Evolutionary conservation across 2,888 invertebrate species (phyloP), one percentile per base, ranked within the genome.

Genomic region (Deilephila porcellus): DNA sequence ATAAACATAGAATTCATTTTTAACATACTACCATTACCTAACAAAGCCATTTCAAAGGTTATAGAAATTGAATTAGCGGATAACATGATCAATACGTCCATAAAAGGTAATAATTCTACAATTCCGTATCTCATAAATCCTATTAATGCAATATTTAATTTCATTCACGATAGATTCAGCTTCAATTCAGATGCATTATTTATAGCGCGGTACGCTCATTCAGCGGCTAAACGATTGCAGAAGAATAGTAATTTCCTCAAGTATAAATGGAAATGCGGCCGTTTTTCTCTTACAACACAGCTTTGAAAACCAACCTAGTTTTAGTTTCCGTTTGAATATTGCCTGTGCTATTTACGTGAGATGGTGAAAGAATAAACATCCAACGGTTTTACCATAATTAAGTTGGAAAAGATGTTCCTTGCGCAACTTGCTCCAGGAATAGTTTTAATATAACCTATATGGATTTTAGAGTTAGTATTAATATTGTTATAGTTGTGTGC

Each of bases 241-340:
- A 72, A 80, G 80, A 84, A 84, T 77, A 82, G 84, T 84, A 83
- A 85, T 85, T 85, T 84, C 82, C 80, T 81, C 75, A 67, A 74
- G 73, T 75, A 59, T 74, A 74, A 76, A 74, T 76, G 75, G 74
- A 74, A 71, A 73, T 53, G 62, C 73, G 76, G 78, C 77, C 78
- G 79, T 78, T 76, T 73, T 52, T 80, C 83, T 80, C 76, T 82
- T 83, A 80, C 81, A 77, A 81, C 80, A 80, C 79, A 79, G 73
- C 75, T 74, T 76, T 80, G 75, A 82, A 81, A 85, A 78, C 81
- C 82, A 86, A 87, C 87, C 88, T 81, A 86, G 80, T 85, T 86
- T 82, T 75, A 73, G 82, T 84, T 86, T 88, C 88, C 83, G 80
- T 75, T 81, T 79, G 75, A 34, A 56, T 67, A 67, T 73, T 73